Conservation (phyloP, 64 coral and sea anemone species). For the Pocillopora verrucosa region DNA sequence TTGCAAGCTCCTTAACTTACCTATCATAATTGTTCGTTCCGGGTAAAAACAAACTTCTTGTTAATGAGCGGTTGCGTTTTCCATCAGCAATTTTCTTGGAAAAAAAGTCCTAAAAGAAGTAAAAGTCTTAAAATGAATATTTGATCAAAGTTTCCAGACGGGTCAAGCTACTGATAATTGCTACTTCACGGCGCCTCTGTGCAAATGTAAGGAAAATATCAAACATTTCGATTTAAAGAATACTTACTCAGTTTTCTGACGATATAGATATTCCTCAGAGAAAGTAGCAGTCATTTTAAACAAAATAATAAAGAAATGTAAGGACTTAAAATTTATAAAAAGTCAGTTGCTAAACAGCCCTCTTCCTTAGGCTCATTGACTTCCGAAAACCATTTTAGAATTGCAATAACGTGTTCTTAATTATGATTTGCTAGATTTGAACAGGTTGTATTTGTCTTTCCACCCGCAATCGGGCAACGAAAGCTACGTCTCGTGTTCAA, state of each 20-base stretch:
- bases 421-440: not conserved
- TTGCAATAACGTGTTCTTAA: not conserved
- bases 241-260: too few species aligned
- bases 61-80: not conserved
- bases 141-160: not conserved
- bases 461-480: not conserved
- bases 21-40: conserved; percentile 8
- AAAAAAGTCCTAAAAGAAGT: conserved; percentile 8
- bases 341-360: not conserved
- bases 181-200: not conserved
- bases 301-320: not conserved
- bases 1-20: not conserved
- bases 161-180: not conserved
- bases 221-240: too few species aligned
- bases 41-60: conserved; percentile 40
- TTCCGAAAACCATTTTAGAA: not conserved
- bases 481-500: not conserved
- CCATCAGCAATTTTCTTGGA: conserved; percentile 43
- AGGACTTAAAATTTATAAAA: not conserved
- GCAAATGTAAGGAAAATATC: too few species aligned
- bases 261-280: not conserved
- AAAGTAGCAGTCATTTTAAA: not conserved
- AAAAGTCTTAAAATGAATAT: not conserved
- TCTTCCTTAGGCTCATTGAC: not conserved
- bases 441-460: not conserved